Evolutionary conservation across 2,113 vertebrate species (phyloP).

Genomic region (Mirza zaza): DNA sequence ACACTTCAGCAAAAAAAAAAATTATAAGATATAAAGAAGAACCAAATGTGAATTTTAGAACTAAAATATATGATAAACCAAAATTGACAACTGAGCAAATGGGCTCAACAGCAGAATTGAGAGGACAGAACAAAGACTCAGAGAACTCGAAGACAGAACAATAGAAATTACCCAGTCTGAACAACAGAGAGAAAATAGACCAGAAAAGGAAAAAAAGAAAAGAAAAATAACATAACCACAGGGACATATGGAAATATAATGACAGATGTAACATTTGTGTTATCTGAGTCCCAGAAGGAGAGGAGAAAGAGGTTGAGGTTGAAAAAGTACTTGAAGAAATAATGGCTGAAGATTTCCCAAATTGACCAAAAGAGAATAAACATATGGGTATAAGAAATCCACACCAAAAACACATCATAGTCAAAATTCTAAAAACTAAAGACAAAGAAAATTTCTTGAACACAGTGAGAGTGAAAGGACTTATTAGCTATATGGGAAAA

Average conservation of each 20-base stretch:
- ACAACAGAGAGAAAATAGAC: background rate
- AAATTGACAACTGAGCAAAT: background rate
- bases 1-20: background rate
- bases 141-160: background rate
- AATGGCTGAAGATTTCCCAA: background rate
- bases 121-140: background rate
- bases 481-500: background rate
- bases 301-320: background rate
- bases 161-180: background rate
- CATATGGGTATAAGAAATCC: background rate
- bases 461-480: background rate
- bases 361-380: background rate
- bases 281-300: background rate
- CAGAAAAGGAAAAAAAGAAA: too few species aligned
- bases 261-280: background rate
- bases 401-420: background rate
- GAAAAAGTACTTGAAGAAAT: background rate
- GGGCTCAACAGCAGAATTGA: background rate
- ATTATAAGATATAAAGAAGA: background rate
- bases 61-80: background rate
- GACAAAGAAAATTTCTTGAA: background rate
- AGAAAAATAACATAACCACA: too few species aligned
- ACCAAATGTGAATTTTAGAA: background rate
- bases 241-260: background rate
- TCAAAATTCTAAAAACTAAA: background rate